Evolutionary conservation across 2,113 vertebrate genomes (phyloP), one percentile per base, ranked within the genome.

Genomic region (Henicopernis longicauda): DNA sequence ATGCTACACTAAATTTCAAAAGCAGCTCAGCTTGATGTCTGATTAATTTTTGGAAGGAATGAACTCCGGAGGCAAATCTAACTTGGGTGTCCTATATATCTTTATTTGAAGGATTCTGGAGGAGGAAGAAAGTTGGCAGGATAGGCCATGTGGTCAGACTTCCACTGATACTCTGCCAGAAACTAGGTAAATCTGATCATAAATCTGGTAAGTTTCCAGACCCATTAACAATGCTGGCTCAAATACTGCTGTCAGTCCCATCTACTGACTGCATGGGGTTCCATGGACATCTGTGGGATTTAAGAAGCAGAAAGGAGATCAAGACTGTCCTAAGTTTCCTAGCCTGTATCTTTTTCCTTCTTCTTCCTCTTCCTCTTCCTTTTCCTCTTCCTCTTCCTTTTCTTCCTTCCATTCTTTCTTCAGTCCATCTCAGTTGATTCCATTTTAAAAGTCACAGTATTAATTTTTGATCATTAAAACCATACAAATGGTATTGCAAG

Each of bases 41-140:
- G 62, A 86, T 86, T 86, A 58, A 88, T 86, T 95, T 92, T 67
- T 92, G 22, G 29, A 66, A 84, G 38, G 82, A 90, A 82, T 89
- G 7, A 92, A 63, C 29, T 94, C 22, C 59, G 71, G 38, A 92
- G 59, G 14, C 18, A 90, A 54, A 44, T 72, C 42, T 89, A 71
- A 63, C 38, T 71, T 74, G 26, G 3, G 11, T 78, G 16, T 62
- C 20, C 11, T 67, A 16, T 40, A 71, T 49, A 36, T 44, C 34
- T 86, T 90, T 79, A 62, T 91, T 79, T 89, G 15, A 9, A 83
- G 44, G 13, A 6, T 40, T 85, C 20, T 89, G 57, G 29, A 84
- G n/a, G 10, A 86, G 7, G 32, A 81, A 71, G 38, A 10, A 74
- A 59, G 9, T 58, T 86, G 31, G 23, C 50, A 52, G 20, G 8